Base-by-base conservation (phyloP, 2,888 invertebrate species). In the Lycia hirtaria region DNA sequence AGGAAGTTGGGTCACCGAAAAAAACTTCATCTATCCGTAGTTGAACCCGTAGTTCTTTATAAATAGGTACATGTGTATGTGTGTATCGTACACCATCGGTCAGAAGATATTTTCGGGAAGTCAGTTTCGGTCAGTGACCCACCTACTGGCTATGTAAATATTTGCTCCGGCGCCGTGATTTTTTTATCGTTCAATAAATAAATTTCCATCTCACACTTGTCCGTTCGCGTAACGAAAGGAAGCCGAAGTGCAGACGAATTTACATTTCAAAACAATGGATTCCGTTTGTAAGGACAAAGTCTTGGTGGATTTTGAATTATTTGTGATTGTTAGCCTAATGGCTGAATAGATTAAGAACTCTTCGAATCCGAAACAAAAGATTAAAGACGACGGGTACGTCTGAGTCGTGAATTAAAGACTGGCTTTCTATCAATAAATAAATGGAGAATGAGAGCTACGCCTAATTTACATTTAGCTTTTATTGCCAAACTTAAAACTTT, bases 251-350 rank as follows among this genome's bases (percentile, higher is more conserved):
- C 49, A 52, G 50, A 55, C 37, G 22, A 50, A 63, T 67, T 66
- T 65, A 60, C 66, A 67, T 62, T 68, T 65, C 62, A 66, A 65
- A 68, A 65, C 60, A 59, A 64, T 57, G 51, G 41, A 56, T 62
- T 55, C 47, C 37, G 40, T 60, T 59, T 59, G 56, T 48, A 47
- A 47, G 47, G 40, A 62, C 53, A 56, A 64, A 60, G 52, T 56
- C 47, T 52, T 51, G 37, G 37, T 40, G 22, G 58, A 56, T 45
- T 54, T 48, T 43, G 50, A 60, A 58, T 55, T 50, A 56, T 55
- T 55, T 57, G 40, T 12, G 30, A 49, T 48, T 55, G 28, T 40
- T 49, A 17, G 33, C 5, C 32, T 59, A 54, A 53, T 58, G 48
- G 54, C 20, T 54, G 49, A 44, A 53, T 58, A 48, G 49, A 50